Conservation (phyloP, 2,888 invertebrate genomes). For the Tromatobia lineatoria region DNA sequence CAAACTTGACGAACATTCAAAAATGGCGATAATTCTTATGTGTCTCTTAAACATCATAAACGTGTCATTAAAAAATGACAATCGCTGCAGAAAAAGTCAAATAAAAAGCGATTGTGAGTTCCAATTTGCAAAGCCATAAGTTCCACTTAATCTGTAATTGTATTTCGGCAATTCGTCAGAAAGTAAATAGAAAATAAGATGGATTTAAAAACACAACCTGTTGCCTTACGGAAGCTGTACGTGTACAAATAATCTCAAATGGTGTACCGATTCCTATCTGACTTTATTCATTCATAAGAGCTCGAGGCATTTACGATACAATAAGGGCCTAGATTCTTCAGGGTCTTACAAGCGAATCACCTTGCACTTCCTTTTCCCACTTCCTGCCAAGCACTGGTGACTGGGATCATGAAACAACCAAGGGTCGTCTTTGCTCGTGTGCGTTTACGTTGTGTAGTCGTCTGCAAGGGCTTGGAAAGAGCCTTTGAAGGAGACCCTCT, state of each 20-base stretch:
- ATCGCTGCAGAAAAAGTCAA: too few species aligned
- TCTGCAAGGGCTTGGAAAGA: conserved; percentile 51
- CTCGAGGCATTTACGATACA: background rate
- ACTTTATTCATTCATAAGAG: background rate
- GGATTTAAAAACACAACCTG: background rate
- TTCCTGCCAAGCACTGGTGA: conserved; percentile 50
- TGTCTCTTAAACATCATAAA: too few species aligned
- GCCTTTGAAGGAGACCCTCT: conserved; percentile 73
- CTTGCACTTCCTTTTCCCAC: conserved; percentile 71
- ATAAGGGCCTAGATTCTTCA: conserved; percentile 40
- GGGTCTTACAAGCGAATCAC: conserved; percentile 65
- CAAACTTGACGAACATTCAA: too few species aligned
- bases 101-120: too few species aligned
- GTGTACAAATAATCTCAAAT: background rate
- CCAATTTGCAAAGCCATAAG: too few species aligned
- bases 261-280: background rate
- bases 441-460: conserved; percentile 42
- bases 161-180: too few species aligned
- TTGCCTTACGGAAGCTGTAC: background rate
- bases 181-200: background rate
- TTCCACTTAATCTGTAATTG: too few species aligned
- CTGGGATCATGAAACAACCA: conserved; percentile 33
- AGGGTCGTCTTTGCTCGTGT: conserved; percentile 61
- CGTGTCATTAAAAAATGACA: too few species aligned
- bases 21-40: too few species aligned